Evolutionary conservation across 1,140 invertebrate species (phyloP).

Genomic region (Carposina sasakii): DNA sequence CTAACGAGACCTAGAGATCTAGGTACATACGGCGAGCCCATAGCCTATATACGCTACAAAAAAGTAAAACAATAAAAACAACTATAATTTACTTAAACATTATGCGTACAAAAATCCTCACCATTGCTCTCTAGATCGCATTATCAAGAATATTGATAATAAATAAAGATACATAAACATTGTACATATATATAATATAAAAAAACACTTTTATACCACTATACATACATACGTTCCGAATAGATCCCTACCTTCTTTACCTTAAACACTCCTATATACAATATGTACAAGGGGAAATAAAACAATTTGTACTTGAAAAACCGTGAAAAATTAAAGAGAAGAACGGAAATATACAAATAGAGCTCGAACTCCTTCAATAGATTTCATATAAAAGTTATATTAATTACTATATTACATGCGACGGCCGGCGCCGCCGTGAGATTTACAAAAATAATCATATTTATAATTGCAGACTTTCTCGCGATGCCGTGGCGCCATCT

Average conservation of each 20-base stretch:
- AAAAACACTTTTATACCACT: constrained; percentile 56
- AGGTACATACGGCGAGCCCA: constrained; percentile 25
- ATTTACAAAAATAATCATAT: constrained; percentile 53
- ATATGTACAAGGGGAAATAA: constrained; percentile 67
- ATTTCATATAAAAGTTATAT: constrained; percentile 41
- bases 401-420: constrained; percentile 41
- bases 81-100: constrained; percentile 67
- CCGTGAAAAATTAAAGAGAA: constrained; percentile 43
- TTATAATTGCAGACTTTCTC: constrained; percentile 14
- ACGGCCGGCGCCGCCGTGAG: constrained; percentile 31
- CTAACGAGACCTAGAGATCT: constrained; percentile 36
- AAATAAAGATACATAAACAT: constrained; percentile 56
- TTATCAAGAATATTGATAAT: constrained; percentile 46
- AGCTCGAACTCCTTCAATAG: constrained; percentile 23
- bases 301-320: constrained; percentile 71
- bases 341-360: constrained; percentile 46
- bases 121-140: constrained; percentile 41
- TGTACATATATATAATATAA: constrained; percentile 66
- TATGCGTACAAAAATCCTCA: constrained; percentile 66
- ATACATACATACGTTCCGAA: constrained; percentile 47
- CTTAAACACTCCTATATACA: constrained; percentile 58
- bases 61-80: constrained; percentile 59
- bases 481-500: too few species aligned
- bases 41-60: constrained; percentile 41
- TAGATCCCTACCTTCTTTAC: constrained; percentile 30